Percentiles rank a stretch among this genome's conserved stretches.
Evolutionary conservation across 2,797 vertebrate species (phyloP).

Genomic region (Tokudaia muenninki): DNA sequence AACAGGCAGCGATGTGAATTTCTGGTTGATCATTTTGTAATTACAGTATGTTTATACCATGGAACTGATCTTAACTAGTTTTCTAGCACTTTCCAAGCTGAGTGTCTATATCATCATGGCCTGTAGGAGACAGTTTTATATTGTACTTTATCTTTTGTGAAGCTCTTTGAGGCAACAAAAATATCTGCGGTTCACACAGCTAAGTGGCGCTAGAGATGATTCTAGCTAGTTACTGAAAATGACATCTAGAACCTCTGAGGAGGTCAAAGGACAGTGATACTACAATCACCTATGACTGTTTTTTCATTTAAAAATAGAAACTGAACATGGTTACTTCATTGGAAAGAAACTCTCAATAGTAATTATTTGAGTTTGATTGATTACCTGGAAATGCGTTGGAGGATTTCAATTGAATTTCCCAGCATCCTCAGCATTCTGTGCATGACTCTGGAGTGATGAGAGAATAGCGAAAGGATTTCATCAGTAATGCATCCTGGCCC

Average conservation of each 20-base stretch:
- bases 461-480: not conserved
- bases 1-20: not conserved
- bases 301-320: constrained; percentile 58
- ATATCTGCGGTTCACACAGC: constrained; percentile 42
- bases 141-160: constrained; percentile 76
- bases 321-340: constrained; percentile 40
- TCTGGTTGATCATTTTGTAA: not conserved
- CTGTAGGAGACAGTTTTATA: constrained; percentile 65
- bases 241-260: constrained; percentile 21
- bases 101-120: constrained; percentile 56
- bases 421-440: not conserved
- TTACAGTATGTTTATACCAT: not conserved
- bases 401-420: not conserved
- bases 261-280: not conserved
- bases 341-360: constrained; percentile 44
- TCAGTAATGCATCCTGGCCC: constrained; percentile 32
- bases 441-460: not conserved
- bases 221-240: constrained; percentile 63
- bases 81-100: constrained; percentile 65
- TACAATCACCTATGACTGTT: constrained; percentile 2
- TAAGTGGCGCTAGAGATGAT: constrained; percentile 58
- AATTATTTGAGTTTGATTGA: constrained; percentile 55
- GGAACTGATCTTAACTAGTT: constrained; percentile 60
- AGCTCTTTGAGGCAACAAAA: constrained; percentile 67
- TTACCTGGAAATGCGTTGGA: constrained; percentile 51